Percentiles rank a stretch among this genome's conserved stretches.
Evolutionary conservation across 2,797 vertebrate genomes (phyloP).

Genomic region (Netta rufina): DNA sequence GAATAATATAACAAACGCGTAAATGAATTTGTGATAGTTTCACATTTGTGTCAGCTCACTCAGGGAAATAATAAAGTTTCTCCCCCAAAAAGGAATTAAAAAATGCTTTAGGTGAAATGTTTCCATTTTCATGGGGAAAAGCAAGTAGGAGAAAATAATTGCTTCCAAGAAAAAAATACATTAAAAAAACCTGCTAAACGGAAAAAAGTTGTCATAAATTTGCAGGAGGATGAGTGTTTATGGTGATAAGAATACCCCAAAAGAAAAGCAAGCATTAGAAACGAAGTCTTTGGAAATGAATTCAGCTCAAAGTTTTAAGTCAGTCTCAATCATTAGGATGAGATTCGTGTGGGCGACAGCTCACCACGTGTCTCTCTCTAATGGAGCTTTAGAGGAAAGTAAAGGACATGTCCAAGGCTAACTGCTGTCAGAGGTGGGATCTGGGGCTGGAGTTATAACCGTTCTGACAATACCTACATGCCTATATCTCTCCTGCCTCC

Average conservation of each 20-base stretch:
- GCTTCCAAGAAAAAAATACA: neutral
- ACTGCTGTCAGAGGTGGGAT: neutral
- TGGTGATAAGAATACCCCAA: neutral
- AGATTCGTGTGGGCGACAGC: neutral
- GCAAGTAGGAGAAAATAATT: neutral
- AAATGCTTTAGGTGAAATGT: neutral
- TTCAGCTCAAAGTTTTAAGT: neutral
- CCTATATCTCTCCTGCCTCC: neutral
- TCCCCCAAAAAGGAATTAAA: neutral
- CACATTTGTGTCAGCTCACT: neutral
- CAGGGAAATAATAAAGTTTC: neutral
- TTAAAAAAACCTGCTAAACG: neutral
- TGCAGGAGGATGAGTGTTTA: neutral
- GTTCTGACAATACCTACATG: neutral
- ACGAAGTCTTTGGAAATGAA: neutral
- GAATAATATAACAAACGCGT: neutral
- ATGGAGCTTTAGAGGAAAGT: neutral
- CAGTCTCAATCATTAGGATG: neutral
- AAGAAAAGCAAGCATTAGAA: neutral
- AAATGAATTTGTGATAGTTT: conserved; percentile 18
- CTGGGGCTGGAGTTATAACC: neutral
- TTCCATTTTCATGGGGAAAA: neutral
- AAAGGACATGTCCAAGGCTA: neutral
- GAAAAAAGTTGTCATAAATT: neutral
- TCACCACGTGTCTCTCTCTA: neutral